A percentile compares a stretch with the other conserved stretches of the same genome.
Conservation (phyloP, 2,888 invertebrate species). For the Eupithecia vulgata region DNA sequence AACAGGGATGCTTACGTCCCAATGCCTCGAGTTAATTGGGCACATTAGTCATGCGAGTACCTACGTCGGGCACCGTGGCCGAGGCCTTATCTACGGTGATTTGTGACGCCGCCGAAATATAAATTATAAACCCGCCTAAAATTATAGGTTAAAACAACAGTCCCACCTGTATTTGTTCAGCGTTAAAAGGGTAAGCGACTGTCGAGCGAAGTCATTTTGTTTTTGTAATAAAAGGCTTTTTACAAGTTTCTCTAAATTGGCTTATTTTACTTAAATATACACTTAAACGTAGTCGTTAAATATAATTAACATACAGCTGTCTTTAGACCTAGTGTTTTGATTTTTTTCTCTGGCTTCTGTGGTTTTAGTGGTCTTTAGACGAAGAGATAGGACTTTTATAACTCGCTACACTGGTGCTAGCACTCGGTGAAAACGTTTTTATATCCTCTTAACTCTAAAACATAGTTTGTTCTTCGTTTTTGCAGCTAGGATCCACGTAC, state of each 20-base stretch:
- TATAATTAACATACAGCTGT: background rate
- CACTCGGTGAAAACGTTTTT: background rate
- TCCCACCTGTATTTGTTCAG: slow-evolving; percentile 48
- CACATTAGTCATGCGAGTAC: slow-evolving; percentile 68
- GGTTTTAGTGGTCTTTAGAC: background rate
- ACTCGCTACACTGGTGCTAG: background rate
- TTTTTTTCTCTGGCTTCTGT: background rate
- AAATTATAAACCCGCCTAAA: slow-evolving; percentile 61
- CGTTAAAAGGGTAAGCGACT: slow-evolving; percentile 38
- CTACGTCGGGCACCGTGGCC: slow-evolving; percentile 58
- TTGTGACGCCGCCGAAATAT: slow-evolving; percentile 72
- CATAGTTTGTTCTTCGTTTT: background rate
- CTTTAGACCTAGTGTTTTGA: background rate
- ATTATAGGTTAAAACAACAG: slow-evolving; percentile 60
- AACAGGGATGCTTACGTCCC: slow-evolving; percentile 57
- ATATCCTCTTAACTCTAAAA: background rate
- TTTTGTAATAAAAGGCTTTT: slow-evolving; percentile 11
- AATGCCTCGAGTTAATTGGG: slow-evolving; percentile 73
- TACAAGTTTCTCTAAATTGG: slow-evolving; percentile 8
- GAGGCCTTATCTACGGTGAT: slow-evolving; percentile 73
- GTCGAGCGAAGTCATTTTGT: slow-evolving; percentile 11
- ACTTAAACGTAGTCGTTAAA: background rate
- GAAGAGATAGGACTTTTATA: background rate
- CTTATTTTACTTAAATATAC: background rate
- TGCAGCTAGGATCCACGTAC: background rate